These are phyloP conservation scores for Miichthys miiuy DNA, from an alignment of 2,797 vertebrate genomes.

Conservation along the genomic window DNA sequence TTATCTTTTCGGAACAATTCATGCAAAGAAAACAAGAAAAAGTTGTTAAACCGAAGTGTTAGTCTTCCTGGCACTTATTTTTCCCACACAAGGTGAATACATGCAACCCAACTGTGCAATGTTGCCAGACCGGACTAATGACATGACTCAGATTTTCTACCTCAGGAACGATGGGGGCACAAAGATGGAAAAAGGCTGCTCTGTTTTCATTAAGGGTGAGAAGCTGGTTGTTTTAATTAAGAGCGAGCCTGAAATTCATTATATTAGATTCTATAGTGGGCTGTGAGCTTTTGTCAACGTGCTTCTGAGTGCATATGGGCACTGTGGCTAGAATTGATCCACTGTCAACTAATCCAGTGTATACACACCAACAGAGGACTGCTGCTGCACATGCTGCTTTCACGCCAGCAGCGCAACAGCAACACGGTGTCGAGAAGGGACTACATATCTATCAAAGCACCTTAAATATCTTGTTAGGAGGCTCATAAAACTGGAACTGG, in stretches of 20 bases:
- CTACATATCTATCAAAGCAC: constrained; percentile 8
- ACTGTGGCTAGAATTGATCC: constrained; percentile 16
- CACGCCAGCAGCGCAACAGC: constrained; percentile 22
- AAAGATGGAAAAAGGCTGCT: not conserved
- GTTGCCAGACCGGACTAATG: constrained; percentile 1
- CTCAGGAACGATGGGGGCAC: not conserved
- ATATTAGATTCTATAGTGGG: constrained; percentile 4
- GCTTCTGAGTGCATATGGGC: constrained; percentile 14
- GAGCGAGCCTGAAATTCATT: constrained; percentile 1
- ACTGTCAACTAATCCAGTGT: constrained; percentile 27
- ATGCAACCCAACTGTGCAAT: constrained; percentile 10
- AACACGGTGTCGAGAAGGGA: constrained; percentile 2
- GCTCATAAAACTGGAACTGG: not conserved
- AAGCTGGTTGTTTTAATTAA: not conserved
- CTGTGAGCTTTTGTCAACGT: constrained; percentile 22
- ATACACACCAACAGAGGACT: constrained; percentile 29
- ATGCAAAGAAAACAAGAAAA: not conserved
- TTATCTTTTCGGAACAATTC: not conserved
- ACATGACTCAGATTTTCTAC: not conserved
- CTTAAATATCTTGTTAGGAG: not conserved
- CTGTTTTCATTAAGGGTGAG: constrained; percentile 15
- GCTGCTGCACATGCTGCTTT: constrained; percentile 45
- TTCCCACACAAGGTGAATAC: constrained; percentile 7
- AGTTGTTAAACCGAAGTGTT: not conserved
- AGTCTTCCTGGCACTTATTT: not conserved